phyloP scores from a whole-genome alignment of 30 jellyfish, hydroid and myxozoan genomes.

The Chrysaora quinquecirrha region DNA sequence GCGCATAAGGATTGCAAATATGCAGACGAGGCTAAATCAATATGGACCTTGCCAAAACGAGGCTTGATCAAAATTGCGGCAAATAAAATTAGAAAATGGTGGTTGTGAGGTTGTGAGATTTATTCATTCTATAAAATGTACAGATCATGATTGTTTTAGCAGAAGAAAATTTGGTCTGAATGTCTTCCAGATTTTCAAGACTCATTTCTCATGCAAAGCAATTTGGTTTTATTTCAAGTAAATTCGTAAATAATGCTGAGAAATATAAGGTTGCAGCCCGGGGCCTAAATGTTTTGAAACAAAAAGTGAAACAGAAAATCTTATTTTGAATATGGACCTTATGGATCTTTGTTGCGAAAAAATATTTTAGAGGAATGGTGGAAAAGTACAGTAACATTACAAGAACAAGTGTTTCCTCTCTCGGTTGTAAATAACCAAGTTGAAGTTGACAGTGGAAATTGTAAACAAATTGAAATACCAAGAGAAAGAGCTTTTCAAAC shows the following conservation, averaged over 20 bases:
- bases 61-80: too few species aligned
- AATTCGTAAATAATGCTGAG: background rate
- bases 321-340: conserved; percentile 33
- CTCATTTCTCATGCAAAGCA: conserved; percentile 20
- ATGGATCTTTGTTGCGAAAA: conserved; percentile 48
- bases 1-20: too few species aligned
- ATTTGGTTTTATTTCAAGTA: conserved; percentile 34
- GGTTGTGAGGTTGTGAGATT: too few species aligned
- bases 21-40: too few species aligned
- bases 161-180: too few species aligned
- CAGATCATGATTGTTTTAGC: too few species aligned
- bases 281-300: background rate
- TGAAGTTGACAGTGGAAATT: background rate
- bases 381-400: conserved; percentile 46
- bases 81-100: too few species aligned
- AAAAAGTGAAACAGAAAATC: background rate
- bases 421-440: background rate
- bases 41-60: too few species aligned
- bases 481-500: conserved; percentile 18
- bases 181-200: conserved; percentile 22
- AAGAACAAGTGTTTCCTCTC: conserved; percentile 33
- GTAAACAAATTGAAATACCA: background rate
- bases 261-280: background rate
- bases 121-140: too few species aligned
- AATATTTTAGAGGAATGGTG: conserved; percentile 53